Evolutionary conservation across 1,140 invertebrate genomes (phyloP), one percentile per base, ranked within the genome.

Genomic region (Leptoteleia sp.): DNA sequence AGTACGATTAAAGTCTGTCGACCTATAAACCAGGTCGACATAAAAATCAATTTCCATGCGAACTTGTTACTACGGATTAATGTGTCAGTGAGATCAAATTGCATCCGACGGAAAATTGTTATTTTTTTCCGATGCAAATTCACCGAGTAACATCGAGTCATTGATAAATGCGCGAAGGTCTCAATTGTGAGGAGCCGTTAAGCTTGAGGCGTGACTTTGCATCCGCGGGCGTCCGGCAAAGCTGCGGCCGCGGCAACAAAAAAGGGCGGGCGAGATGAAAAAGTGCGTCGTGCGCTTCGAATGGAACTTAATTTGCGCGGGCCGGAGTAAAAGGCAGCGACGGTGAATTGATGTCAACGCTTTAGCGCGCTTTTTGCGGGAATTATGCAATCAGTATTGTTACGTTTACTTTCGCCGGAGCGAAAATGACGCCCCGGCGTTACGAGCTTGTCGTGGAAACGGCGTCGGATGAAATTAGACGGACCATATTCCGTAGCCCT

Each of bases 301-400:
- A 61, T 40, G 31, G 45, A 40, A 45, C 47, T 65, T 65, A 65
- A 65, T 65, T 54, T 43, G 61, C 15, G 17, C 25, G 22, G 33
- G 25, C 40, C 35, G n/a, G 13, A 35, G 29, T 35, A 6, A n/a
- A n/a, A 15, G 33, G 17, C 17, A 31, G 40, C 17, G 19, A 8
- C 37, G 25, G 42, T 42, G 37, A 40, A 62, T 59, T 22, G 25
- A 40, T 22, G 55, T 17, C 42, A 29, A 59, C 38, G 15, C 13
- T 17, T 31, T 27, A 45, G 8, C 37, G 48, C 33, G 33, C 50
- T 61, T 48, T 61, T 48, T 61, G 22, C 38, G 52, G 33, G 61
- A 25, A 67, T 54, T 45, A 33, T 31, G 29, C 37, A 54, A 67
- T 75, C 61, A 75, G 71, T 75, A 75, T 75, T 75, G 71, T 75